Conservation (phyloP, 2,797 vertebrate genomes). For the Valencia hispanica region DNA sequence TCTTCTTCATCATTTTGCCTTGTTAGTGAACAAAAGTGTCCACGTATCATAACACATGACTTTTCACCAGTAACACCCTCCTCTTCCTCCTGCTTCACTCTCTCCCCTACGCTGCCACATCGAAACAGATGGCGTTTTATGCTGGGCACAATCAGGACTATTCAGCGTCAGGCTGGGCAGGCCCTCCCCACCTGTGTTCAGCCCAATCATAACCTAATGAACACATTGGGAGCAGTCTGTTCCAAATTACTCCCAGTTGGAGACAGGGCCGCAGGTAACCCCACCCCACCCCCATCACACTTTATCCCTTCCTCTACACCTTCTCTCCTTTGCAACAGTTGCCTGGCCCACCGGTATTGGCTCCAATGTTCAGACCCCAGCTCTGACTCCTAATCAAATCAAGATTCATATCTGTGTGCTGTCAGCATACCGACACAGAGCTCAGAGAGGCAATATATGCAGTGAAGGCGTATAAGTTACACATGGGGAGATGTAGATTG, state of each 20-base stretch:
- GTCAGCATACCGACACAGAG: slow-evolving; percentile 75
- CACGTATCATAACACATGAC: slow-evolving; percentile 70
- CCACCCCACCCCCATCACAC: slow-evolving; percentile 49
- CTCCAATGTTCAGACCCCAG: slow-evolving; percentile 72
- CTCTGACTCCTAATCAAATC: slow-evolving; percentile 88
- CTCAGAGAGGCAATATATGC: slow-evolving; percentile 50
- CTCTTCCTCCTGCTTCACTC: slow-evolving; percentile 43
- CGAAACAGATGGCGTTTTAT: slow-evolving; percentile 95
- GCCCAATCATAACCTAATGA: slow-evolving; percentile 93
- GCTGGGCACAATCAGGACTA: slow-evolving; percentile 90
- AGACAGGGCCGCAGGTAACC: slow-evolving; percentile 88
- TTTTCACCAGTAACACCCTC: slow-evolving; percentile 60
- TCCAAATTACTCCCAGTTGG: slow-evolving; percentile 96
- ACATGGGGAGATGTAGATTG: slow-evolving; percentile 66
- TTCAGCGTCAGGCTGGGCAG: slow-evolving; percentile 89
- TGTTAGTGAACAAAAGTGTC: slow-evolving; percentile 56
- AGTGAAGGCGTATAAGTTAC: slow-evolving; percentile 76
- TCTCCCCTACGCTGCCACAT: slow-evolving; percentile 61
- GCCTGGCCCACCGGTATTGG: slow-evolving; percentile 61
- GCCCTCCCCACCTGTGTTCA: slow-evolving; percentile 91
- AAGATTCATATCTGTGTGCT: slow-evolving; percentile 83
- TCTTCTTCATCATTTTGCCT: slow-evolving; percentile 19
- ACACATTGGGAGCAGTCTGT: slow-evolving; percentile 94
- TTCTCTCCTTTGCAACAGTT: slow-evolving; percentile 65
- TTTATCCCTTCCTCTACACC: slow-evolving; percentile 67